Conservation (phyloP, 1,140 invertebrate genomes). For the Apis florea region DNA sequence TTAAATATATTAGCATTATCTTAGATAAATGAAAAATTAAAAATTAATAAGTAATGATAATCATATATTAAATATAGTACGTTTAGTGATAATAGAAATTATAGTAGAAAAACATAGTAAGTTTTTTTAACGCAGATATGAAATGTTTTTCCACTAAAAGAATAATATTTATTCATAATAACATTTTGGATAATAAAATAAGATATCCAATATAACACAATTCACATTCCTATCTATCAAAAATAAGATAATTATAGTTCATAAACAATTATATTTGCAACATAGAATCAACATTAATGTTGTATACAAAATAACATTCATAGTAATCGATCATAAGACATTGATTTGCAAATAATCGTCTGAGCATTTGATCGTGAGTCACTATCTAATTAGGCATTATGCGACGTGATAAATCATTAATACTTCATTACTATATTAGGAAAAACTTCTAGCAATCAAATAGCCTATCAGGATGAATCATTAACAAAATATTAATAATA, state of each 20-base stretch:
- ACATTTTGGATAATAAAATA: too few relatives aligned
- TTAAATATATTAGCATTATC: too few relatives aligned
- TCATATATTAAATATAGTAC: too few relatives aligned
- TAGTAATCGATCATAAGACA: constrained; percentile 7
- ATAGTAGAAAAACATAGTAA: too few relatives aligned
- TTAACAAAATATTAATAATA: background rate
- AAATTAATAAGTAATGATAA: too few relatives aligned
- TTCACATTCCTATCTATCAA: too few relatives aligned
- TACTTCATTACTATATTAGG: background rate
- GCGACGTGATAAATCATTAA: background rate
- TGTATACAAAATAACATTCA: background rate
- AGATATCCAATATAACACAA: too few relatives aligned
- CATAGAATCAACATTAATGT: background rate
- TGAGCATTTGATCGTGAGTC: constrained; percentile 31
- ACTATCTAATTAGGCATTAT: background rate
- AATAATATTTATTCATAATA: too few relatives aligned
- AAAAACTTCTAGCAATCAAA: background rate
- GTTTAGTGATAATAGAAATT: too few relatives aligned
- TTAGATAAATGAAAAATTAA: too few relatives aligned
- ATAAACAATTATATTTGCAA: background rate
- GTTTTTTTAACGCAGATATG: too few relatives aligned
- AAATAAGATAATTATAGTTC: background rate
- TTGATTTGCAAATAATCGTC: constrained; percentile 17
- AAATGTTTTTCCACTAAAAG: too few relatives aligned
- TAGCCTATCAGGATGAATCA: background rate